Conservation (phyloP, 2,888 invertebrate species). For the Kuschelorhynchus macadamiae region DNA sequence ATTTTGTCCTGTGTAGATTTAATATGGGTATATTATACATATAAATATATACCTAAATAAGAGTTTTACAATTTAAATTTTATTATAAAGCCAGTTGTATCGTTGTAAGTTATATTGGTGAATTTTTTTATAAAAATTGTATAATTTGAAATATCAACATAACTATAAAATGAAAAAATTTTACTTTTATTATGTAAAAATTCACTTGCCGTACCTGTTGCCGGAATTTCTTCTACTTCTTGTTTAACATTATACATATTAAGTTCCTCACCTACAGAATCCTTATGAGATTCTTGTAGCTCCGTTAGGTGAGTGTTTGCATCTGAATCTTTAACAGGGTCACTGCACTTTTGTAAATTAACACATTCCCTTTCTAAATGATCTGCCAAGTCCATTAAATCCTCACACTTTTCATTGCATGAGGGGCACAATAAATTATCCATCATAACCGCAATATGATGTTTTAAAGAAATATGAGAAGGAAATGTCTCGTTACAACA, state of each 20-base stretch:
- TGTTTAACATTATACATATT: slow-evolving; percentile 9
- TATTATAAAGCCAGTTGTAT: too few species aligned
- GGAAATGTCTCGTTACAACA: slow-evolving; percentile 77
- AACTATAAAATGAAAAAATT: too few species aligned
- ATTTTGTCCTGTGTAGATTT: too few species aligned
- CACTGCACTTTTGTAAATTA: slow-evolving; percentile 23
- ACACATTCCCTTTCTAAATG: slow-evolving; percentile 70
- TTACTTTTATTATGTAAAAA: too few species aligned
- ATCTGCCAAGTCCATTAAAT: slow-evolving; percentile 72
- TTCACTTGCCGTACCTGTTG: too few species aligned
- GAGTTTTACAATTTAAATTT: too few species aligned
- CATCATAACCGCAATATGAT: slow-evolving; percentile 72
- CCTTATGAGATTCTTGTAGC: neutral
- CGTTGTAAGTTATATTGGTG: too few species aligned
- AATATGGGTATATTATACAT: too few species aligned
- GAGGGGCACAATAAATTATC: slow-evolving; percentile 75
- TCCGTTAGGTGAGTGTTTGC: neutral
- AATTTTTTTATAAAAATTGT: too few species aligned
- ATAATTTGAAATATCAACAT: too few species aligned
- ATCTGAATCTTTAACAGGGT: slow-evolving; percentile 18
- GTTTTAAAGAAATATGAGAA: slow-evolving; percentile 71
- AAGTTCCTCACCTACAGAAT: neutral
- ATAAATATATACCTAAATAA: too few species aligned
- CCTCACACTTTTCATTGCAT: slow-evolving; percentile 72
- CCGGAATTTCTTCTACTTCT: slow-evolving; percentile 13